Conservation (phyloP, 1,140 invertebrate genomes). For the Neodiprion pinetum region DNA sequence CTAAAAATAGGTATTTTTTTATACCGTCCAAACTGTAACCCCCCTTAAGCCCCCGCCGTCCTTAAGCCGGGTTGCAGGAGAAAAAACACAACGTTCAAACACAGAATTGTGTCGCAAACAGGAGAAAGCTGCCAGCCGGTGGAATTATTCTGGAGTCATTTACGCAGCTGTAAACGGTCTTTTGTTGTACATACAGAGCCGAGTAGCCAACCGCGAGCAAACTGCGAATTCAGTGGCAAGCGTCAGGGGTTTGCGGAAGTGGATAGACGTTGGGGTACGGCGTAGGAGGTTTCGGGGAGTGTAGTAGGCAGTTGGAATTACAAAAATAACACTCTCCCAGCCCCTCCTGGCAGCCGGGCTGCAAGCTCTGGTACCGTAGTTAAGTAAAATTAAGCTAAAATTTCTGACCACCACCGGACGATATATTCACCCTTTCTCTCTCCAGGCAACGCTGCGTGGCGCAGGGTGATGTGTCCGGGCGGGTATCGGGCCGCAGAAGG, state of each 20-base stretch:
- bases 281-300: background rate
- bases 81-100: too few relatives aligned
- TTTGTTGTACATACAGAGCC: background rate
- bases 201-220: too few relatives aligned
- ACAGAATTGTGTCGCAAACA: too few relatives aligned
- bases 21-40: too few relatives aligned
- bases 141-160: too few relatives aligned
- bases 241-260: background rate
- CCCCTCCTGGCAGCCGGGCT: conserved; percentile 26
- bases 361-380: conserved; percentile 33
- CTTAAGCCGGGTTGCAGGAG: too few relatives aligned
- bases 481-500: conserved; percentile 14
- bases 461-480: conserved; percentile 23
- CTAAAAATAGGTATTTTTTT: too few relatives aligned
- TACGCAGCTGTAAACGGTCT: background rate
- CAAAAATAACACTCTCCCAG: conserved; percentile 54
- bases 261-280: background rate
- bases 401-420: conserved; percentile 44
- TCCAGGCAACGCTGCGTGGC: conserved; percentile 32
- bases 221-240: too few relatives aligned
- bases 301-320: conserved; percentile 36
- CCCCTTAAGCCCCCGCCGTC: too few relatives aligned
- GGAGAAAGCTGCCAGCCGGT: too few relatives aligned
- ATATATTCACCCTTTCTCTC: conserved; percentile 49
- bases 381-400: conserved; percentile 57